Percentiles rank a stretch among this genome's conserved stretches.
Evolutionary conservation across 2,888 invertebrate species (phyloP).

Genomic region (Caenorhabditis sinica): DNA sequence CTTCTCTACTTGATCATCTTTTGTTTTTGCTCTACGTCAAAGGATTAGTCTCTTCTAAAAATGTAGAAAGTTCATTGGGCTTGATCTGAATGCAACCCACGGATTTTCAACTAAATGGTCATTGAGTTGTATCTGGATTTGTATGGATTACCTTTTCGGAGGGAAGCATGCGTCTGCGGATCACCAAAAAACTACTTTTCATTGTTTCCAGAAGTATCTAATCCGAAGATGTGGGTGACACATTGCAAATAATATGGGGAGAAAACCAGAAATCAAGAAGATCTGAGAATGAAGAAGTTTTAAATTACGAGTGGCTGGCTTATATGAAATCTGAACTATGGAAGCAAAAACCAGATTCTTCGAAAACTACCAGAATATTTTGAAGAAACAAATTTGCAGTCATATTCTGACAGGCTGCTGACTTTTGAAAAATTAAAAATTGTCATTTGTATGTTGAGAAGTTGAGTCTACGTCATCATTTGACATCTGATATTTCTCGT

Average conservation of each 20-base stretch:
- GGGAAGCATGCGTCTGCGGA: background rate
- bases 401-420: background rate
- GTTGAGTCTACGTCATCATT: slow-evolving; percentile 13
- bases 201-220: background rate
- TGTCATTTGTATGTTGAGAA: background rate
- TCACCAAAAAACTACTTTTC: background rate
- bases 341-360: too few relatives aligned
- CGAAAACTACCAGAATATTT: background rate
- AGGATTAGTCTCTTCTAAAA: slow-evolving; percentile 12
- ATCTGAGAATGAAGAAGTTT: background rate
- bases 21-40: slow-evolving; percentile 19
- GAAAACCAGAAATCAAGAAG: slow-evolving; percentile 1
- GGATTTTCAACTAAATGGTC: slow-evolving; percentile 5
- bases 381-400: background rate
- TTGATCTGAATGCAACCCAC: slow-evolving; percentile 26
- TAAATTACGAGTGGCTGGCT: background rate
- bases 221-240: background rate
- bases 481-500: slow-evolving; percentile 39
- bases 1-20: slow-evolving; percentile 8
- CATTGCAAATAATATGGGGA: background rate
- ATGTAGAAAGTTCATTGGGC: background rate
- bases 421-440: slow-evolving; percentile 5
- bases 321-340: background rate
- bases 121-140: slow-evolving; percentile 20
- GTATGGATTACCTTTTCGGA: background rate